Conservation (phyloP, 1,140 invertebrate genomes). For the Gyrodactylus bullatarudis region DNA sequence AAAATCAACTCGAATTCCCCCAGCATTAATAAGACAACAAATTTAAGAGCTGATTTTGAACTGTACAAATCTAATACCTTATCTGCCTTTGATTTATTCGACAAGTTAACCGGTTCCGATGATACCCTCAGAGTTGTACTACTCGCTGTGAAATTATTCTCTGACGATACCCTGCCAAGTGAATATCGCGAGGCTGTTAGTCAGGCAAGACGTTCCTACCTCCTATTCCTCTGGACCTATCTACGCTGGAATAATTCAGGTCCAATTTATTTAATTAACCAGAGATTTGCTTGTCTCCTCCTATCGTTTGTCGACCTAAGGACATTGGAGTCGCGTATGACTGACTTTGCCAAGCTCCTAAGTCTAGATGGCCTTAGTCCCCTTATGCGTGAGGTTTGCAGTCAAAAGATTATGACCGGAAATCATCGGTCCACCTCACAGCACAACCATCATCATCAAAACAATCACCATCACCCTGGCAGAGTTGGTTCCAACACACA, state of each 20-base stretch:
- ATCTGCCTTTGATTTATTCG: neutral
- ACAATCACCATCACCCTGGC: neutral
- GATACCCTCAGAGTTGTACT: neutral
- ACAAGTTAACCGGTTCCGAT: neutral
- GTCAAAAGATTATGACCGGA: neutral
- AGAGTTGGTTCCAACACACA: too few species aligned
- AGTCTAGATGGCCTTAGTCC: conserved; percentile 20
- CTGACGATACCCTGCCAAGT: neutral
- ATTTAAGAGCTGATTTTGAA: neutral
- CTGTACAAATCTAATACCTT: conserved; percentile 2
- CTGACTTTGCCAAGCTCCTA: conserved; percentile 20
- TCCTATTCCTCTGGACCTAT: conserved; percentile 22
- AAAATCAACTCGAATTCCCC: neutral
- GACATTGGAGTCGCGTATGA: conserved; percentile 25
- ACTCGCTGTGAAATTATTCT: conserved; percentile 1
- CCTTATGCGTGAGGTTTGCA: conserved; percentile 18
- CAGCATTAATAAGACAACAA: neutral
- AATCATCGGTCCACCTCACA: neutral
- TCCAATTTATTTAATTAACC: conserved; percentile 11
- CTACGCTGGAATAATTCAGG: conserved; percentile 21
- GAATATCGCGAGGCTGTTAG: conserved; percentile 12
- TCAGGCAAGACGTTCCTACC: conserved; percentile 23
- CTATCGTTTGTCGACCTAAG: conserved; percentile 24
- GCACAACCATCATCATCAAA: neutral
- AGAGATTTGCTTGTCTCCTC: conserved; percentile 22